Base-by-base conservation (phyloP, 2,113 vertebrate species). In the Bambusicola thoracicus region DNA sequence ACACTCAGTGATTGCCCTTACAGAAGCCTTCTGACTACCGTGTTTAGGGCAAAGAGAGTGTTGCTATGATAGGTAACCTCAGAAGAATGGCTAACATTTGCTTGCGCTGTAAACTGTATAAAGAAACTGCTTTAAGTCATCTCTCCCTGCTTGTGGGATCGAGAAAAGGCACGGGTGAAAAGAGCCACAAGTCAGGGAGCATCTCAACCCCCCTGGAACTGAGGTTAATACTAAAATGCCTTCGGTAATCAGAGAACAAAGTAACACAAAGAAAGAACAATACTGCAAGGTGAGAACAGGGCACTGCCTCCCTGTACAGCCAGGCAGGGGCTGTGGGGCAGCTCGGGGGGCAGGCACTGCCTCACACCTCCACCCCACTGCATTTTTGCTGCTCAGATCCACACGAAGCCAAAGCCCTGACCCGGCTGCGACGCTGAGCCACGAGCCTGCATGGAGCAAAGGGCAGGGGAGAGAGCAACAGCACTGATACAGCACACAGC, bases 371-470 rank as follows among this genome's bases (percentile, higher is more conserved):
- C 21, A 11, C 12, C n/a, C 21, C 34, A 5, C 22, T 27, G 13
- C 59, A 11, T 15, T 62, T 62, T 10, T 9, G 15, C 59, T 27
- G 24, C 3, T 10, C n/a, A 19, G 22, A 34, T 11, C 1, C 21
- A 36, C 15, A 44, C 43, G 32, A n/a, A 43, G 16, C 70, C 44
- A 75, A 65, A 90, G 36, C 49, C 17, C 24, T 6, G 2, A 63
- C 12, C 27, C 0, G 25, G 13, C n/a, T 38, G 8, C 1, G 1
- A 22, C 0, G 21, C 8, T 13, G 25, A 77, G 63, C 63, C 2
- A 0, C 1, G 10, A 48, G 46, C 24, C 72, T 38, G 29, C 40
- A 3, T 2, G 67, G 34, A 55, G 30, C 40, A 53, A 25, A 51
- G 30, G 16, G 36, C 29, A 30, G 11, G 36, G 15, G 58, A 53